Percentiles rank a stretch among this genome's conserved stretches.
Evolutionary conservation across 2,113 vertebrate species (phyloP).

Genomic region (Fregata magnificens): DNA sequence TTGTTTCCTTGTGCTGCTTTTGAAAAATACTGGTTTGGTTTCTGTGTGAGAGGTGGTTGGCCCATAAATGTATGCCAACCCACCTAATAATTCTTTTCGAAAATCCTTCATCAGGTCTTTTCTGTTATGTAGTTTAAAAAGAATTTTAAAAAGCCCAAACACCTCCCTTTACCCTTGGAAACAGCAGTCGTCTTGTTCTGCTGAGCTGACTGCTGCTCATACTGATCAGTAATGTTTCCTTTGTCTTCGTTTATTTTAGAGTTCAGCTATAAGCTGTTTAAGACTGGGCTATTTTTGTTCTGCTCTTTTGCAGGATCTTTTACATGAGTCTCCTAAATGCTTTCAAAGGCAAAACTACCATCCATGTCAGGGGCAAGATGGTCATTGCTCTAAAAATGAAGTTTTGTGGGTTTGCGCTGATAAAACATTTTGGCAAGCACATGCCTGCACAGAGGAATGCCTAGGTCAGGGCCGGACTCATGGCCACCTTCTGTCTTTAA

Average conservation of each 20-base stretch:
- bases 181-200: constrained; percentile 32
- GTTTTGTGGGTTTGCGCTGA: background rate
- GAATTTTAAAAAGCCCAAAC: background rate
- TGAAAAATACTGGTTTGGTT: constrained; percentile 11
- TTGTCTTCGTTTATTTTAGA: constrained; percentile 38
- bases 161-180: background rate
- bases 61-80: background rate
- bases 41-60: constrained; percentile 3
- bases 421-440: background rate
- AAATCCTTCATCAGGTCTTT: constrained; percentile 25
- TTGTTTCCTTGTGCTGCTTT: constrained; percentile 37
- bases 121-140: background rate
- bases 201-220: background rate
- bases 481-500: background rate
- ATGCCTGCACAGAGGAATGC: background rate
- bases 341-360: background rate
- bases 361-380: background rate
- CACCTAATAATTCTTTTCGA: constrained; percentile 48
- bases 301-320: background rate
- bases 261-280: constrained; percentile 29
- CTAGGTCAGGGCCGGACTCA: background rate
- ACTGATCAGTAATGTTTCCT: background rate
- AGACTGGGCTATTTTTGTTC: background rate
- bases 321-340: background rate
- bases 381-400: background rate